Base-by-base conservation (phyloP, 2,888 invertebrate genomes). In the Spialia ferax region DNA sequence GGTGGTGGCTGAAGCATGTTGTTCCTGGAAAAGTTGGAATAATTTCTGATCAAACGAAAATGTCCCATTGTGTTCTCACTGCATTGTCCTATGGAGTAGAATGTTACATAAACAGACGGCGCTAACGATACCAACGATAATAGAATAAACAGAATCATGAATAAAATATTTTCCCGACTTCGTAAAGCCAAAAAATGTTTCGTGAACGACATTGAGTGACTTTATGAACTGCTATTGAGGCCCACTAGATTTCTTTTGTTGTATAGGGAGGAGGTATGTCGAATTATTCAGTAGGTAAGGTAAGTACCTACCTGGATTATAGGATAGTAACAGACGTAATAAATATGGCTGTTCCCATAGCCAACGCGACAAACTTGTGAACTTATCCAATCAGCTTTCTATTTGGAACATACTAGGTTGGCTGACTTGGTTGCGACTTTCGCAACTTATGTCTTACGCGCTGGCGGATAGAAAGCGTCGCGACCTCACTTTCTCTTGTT, bases 401-500 rank as follows among this genome's bases (percentile, higher is more conserved):
- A 74, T 65, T 65, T 48, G 15, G 54, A 50, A 71, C 68, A 22
- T 50, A 45, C 71, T 71, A 69, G 68, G 45, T 63, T 52, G 63
- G 52, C 63, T 69, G 72, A 62, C 72, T 67, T 56, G 71, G 52
- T 63, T 69, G 79, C 72, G 75, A 85, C 89, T 92, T 92, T 93
- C 91, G 92, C 90, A 89, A 89, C 83, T 70, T 71, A 65, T 8
- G 15, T 42, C 15, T 29, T 18, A 6, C 18, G 45, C 18, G 38
- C 69, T 81, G 74, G 86, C 89, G 87, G 84, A 90, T 92, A 92
- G 92, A 92, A 92, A 92, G 91, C 91, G 88, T 59, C 74, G 80
- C 85, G 90, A 89, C 90, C 92, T 89, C 91, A 92, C 93, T 93
- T 93, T 93, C 93, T 90, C 93, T 90, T 65, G 55, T 63, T 35